Evolutionary conservation across 2,113 vertebrate species (phyloP).

Genomic region (Antennarius striatus): DNA sequence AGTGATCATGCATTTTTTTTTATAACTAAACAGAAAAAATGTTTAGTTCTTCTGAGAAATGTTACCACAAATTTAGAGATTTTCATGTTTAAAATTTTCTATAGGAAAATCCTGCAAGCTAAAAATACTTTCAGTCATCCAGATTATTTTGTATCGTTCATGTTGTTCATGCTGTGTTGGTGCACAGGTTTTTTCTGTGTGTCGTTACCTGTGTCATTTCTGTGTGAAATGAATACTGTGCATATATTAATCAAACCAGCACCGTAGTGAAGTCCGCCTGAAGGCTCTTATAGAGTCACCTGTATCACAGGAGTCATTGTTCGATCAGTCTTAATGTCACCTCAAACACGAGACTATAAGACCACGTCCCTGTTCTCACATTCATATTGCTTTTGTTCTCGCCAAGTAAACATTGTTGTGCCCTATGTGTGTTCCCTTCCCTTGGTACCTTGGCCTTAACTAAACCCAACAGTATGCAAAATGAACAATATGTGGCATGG

Average conservation of each 20-base stretch:
- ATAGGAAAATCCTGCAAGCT: too few relatives aligned
- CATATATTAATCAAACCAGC: too few relatives aligned
- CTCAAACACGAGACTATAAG: neutral
- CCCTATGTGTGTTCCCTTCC: neutral
- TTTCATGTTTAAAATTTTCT: too few relatives aligned
- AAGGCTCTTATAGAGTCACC: too few relatives aligned
- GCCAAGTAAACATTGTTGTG: neutral
- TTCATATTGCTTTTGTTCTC: slow-evolving; percentile 4
- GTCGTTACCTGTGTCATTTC: neutral
- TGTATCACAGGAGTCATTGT: too few relatives aligned
- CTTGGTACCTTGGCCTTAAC: neutral
- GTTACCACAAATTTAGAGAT: too few relatives aligned
- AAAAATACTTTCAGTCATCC: too few relatives aligned
- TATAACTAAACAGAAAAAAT: neutral
- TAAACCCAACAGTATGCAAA: neutral
- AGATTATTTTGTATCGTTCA: too few relatives aligned
- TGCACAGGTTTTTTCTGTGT: neutral
- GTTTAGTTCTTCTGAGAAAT: slow-evolving; percentile 3
- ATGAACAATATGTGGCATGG: neutral
- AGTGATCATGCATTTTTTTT: neutral
- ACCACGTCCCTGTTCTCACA: slow-evolving; percentile 8
- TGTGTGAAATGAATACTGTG: neutral
- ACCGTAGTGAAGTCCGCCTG: too few relatives aligned
- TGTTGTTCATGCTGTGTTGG: slow-evolving; percentile 4
- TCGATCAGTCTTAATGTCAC: neutral